Evolutionary conservation across 2,113 vertebrate genomes (phyloP).

Genomic region (Colossoma macropomum): DNA sequence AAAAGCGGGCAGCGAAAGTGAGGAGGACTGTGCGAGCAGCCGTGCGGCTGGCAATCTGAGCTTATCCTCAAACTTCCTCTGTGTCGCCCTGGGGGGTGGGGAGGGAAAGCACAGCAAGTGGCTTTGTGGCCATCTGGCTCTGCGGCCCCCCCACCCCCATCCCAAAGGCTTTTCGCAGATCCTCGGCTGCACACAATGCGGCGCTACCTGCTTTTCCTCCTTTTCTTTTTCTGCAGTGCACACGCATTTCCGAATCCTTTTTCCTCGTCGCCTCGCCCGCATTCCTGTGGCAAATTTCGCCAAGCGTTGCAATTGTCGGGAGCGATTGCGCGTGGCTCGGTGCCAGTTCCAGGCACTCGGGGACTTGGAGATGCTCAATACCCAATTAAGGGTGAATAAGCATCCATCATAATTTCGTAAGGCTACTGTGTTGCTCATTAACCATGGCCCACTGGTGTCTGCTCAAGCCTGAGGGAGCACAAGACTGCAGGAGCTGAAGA

Average conservation of each 20-base stretch:
- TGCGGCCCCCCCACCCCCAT: not conserved
- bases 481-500: not conserved
- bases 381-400: slow-evolving; percentile 45
- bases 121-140: slow-evolving; percentile 61
- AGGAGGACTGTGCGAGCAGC: slow-evolving; percentile 11
- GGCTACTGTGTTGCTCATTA: slow-evolving; percentile 29
- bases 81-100: slow-evolving; percentile 32
- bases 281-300: slow-evolving; percentile 8
- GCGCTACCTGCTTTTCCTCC: slow-evolving; percentile 26
- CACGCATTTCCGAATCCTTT: not conserved
- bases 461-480: slow-evolving; percentile 13
- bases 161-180: slow-evolving; percentile 9
- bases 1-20: slow-evolving; percentile 25
- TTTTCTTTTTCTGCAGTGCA: not conserved
- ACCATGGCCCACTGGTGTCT: not conserved
- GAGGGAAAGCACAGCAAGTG: slow-evolving; percentile 41
- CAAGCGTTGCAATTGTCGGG: not conserved
- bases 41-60: slow-evolving; percentile 39
- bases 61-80: slow-evolving; percentile 52
- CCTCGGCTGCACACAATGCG: slow-evolving; percentile 30
- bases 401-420: slow-evolving; percentile 42
- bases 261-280: not conserved
- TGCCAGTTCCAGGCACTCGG: slow-evolving; percentile 12
- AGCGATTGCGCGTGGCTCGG: not conserved
- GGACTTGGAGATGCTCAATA: slow-evolving; percentile 40